phyloP scores from a whole-genome alignment of 2,113 vertebrate genomes.

The Pitta sordida region DNA sequence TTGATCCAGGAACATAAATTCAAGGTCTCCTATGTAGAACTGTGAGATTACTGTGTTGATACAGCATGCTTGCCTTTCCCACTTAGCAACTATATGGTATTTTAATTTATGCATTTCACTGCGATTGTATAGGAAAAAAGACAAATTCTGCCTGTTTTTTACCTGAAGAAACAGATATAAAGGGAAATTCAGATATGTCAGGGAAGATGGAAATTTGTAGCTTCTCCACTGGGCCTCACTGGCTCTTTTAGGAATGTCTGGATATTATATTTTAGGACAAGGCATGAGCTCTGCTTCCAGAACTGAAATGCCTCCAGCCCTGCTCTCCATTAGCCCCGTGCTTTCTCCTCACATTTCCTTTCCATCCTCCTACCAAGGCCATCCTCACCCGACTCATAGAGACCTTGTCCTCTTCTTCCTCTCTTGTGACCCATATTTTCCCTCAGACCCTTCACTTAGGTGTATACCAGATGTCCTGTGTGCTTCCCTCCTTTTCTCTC shows the following conservation, averaged over 20 bases:
- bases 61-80: not conserved
- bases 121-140: not conserved
- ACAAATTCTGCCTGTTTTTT: not conserved
- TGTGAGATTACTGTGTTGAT: not conserved
- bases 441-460: not conserved
- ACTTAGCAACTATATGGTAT: not conserved
- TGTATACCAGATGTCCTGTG: not conserved
- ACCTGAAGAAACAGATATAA: not conserved
- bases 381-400: fast-evolving
- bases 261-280: not conserved
- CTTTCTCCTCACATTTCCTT: not conserved
- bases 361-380: not conserved
- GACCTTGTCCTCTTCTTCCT: not conserved
- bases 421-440: not conserved
- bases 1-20: not conserved
- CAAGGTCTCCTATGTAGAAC: not conserved
- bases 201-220: not conserved
- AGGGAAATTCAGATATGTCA: not conserved
- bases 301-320: not conserved
- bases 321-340: not conserved
- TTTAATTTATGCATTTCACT: not conserved
- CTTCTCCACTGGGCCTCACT: not conserved
- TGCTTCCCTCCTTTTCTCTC: not conserved
- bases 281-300: not conserved
- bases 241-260: not conserved